phyloP scores from a whole-genome alignment of 2,888 invertebrate species.

The Microctonus aethiopoides region DNA sequence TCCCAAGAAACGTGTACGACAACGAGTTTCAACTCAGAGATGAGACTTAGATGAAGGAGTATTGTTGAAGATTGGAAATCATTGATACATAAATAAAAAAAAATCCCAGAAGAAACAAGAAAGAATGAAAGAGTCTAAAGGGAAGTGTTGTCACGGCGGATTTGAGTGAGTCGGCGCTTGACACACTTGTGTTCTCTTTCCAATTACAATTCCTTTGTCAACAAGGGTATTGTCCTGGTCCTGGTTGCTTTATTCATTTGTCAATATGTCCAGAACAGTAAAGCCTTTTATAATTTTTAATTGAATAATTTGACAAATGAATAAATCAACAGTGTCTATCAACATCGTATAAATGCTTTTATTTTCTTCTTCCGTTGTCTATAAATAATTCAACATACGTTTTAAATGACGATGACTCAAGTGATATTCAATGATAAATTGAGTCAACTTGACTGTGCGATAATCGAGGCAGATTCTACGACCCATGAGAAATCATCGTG shows the following conservation, averaged over 20 bases:
- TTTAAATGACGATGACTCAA: not conserved
- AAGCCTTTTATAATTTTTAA: not conserved
- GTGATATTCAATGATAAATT: slow-evolving; percentile 7
- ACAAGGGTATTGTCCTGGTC: not conserved
- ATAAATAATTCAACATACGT: not conserved
- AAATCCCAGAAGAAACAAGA: slow-evolving; percentile 16
- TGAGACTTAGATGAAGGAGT: not conserved
- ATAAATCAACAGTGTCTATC: not conserved
- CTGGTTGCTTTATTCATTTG: not conserved
- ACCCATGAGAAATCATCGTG: slow-evolving; percentile 10
- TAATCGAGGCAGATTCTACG: slow-evolving; percentile 8
- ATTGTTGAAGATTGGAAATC: slow-evolving; percentile 12
- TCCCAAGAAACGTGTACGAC: not conserved
- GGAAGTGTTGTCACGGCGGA: slow-evolving; percentile 35
- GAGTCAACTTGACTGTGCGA: slow-evolving; percentile 1
- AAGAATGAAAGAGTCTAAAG: slow-evolving; percentile 16
- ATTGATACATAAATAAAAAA: slow-evolving; percentile 18
- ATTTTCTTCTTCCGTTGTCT: not conserved
- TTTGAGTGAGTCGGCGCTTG: slow-evolving; percentile 28
- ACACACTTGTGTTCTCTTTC: slow-evolving; percentile 32
- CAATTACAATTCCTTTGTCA: slow-evolving; percentile 3
- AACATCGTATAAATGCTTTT: not conserved
- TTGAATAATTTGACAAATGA: too few species aligned
- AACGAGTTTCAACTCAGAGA: not conserved
- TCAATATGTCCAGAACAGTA: not conserved